These are phyloP conservation scores for Hucho hucho DNA, from an alignment of 2,113 vertebrate species.

Conservation along the genomic window DNA sequence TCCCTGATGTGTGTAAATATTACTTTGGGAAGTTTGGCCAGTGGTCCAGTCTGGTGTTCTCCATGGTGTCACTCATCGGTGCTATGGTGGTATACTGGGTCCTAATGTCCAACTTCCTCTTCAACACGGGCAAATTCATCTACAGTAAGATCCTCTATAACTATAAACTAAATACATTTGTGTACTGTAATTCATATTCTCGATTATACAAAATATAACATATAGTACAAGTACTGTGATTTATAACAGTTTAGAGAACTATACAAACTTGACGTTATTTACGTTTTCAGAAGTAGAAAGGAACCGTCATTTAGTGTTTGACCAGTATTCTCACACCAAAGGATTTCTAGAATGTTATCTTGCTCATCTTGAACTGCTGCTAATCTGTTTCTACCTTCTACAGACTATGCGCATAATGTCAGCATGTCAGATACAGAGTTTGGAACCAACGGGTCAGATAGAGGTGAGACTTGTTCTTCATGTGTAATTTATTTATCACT, in stretches of 20 bases:
- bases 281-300: too few relatives aligned
- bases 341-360: not conserved
- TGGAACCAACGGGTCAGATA: slow-evolving; percentile 86
- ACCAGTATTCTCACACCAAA: too few relatives aligned
- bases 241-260: too few relatives aligned
- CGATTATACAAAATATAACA: too few relatives aligned
- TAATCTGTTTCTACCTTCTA: not conserved
- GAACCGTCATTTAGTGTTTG: too few relatives aligned
- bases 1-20: slow-evolving; percentile 91
- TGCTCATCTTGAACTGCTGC: slow-evolving; percentile 3
- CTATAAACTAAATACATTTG: too few relatives aligned
- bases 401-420: slow-evolving; percentile 86
- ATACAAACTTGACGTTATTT: too few relatives aligned
- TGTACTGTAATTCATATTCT: too few relatives aligned
- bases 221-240: too few relatives aligned
- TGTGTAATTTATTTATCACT: too few relatives aligned
- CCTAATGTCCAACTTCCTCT: slow-evolving; percentile 98
- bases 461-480: slow-evolving; percentile 71
- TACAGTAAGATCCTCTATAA: slow-evolving; percentile 80
- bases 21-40: slow-evolving; percentile 93
- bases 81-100: slow-evolving; percentile 99
- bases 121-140: slow-evolving; percentile 92
- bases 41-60: slow-evolving; percentile 94
- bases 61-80: slow-evolving; percentile 89
- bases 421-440: slow-evolving; percentile 80